phyloP scores from a whole-genome alignment of 2,113 vertebrate species.

The Istiophorus platypterus region DNA sequence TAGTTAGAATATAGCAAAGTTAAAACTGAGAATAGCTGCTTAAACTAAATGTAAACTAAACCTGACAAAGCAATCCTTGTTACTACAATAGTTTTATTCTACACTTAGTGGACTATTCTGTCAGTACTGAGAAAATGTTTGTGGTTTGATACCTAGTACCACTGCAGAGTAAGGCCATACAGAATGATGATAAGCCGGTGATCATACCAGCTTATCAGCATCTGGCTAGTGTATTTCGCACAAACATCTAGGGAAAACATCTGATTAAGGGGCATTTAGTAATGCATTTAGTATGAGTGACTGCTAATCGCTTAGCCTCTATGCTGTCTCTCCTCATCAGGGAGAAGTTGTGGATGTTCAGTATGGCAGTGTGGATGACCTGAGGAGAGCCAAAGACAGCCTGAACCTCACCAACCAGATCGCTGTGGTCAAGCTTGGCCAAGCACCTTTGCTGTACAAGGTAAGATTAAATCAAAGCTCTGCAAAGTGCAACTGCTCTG shows the following conservation, averaged over 20 bases:
- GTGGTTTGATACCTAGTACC: no score
- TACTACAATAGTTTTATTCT: neutral
- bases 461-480: constrained; percentile 75
- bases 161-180: neutral
- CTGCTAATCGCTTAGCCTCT: neutral
- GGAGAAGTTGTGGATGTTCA: constrained; percentile 92
- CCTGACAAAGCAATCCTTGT: neutral
- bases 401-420: constrained; percentile 89
- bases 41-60: neutral
- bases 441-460: constrained; percentile 92
- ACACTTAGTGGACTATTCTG: no score
- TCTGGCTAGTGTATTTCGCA: neutral
- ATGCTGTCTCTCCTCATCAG: constrained; percentile 70
- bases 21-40: neutral
- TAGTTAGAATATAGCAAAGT: neutral
- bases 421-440: constrained; percentile 93
- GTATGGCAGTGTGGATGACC: constrained; percentile 88
- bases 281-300: neutral
- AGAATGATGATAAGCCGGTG: neutral
- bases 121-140: neutral
- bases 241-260: neutral
- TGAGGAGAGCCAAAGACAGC: constrained; percentile 81
- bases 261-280: neutral
- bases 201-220: neutral
- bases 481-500: neutral